Percentiles rank a stretch among this genome's conserved stretches.
Conservation (phyloP, 1,140 invertebrate species). For the Eciton burchellii region DNA sequence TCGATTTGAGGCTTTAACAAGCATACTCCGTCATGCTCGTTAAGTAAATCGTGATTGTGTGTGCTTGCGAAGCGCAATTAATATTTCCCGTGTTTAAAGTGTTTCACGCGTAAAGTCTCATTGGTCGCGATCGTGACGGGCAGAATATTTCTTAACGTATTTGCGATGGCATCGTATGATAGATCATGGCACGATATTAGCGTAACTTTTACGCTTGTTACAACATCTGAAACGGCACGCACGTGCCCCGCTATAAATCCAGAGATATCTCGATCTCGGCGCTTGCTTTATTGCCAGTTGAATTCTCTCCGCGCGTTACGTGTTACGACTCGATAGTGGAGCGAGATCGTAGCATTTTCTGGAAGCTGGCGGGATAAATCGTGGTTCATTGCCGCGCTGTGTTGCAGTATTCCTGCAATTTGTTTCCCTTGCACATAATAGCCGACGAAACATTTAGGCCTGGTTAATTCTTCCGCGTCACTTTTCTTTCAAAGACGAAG, state of each 20-base stretch:
- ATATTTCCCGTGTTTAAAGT: no score
- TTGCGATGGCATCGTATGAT: not conserved
- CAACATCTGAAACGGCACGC: not conserved
- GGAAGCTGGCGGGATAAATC: slow-evolving; percentile 10
- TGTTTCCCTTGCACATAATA: slow-evolving; percentile 40
- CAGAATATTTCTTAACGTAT: not conserved
- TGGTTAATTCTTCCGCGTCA: not conserved
- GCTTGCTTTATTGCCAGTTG: slow-evolving; percentile 32
- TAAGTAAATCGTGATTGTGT: not conserved
- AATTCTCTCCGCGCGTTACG: slow-evolving; percentile 38
- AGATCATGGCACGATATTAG: not conserved
- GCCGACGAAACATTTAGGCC: slow-evolving; percentile 22
- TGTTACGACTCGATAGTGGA: slow-evolving; percentile 30
- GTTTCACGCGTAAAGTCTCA: not conserved
- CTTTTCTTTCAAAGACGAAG: not conserved
- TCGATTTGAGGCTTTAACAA: slow-evolving; percentile 1
- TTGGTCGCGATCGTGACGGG: not conserved
- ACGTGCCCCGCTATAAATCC: not conserved
- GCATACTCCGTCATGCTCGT: not conserved
- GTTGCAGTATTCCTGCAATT: slow-evolving; percentile 36
- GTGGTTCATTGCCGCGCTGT: slow-evolving; percentile 21
- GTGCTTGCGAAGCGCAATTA: slow-evolving; percentile 12
- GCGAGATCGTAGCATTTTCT: slow-evolving; percentile 13
- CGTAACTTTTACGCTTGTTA: not conserved
- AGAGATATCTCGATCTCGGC: slow-evolving; percentile 26